Percentiles rank a stretch among this genome's conserved stretches.
Evolutionary conservation across 2,797 vertebrate genomes (phyloP).

Genomic region (Erethizon dorsatum): DNA sequence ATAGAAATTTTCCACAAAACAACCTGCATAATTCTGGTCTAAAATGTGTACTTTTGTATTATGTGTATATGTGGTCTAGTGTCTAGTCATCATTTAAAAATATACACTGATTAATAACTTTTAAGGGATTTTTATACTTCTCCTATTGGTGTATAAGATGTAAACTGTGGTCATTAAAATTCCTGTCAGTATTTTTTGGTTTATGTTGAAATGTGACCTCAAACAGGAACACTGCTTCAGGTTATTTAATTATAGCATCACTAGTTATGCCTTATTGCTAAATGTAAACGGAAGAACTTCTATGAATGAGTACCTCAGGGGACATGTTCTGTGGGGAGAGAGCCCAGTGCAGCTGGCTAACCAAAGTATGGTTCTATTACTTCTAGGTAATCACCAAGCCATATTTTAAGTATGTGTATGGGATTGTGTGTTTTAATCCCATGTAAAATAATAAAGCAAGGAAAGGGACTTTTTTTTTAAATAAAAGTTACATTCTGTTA

Average conservation of each 20-base stretch:
- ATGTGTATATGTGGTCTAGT: conserved; percentile 48
- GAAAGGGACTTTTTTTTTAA: neutral
- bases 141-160: conserved; percentile 26
- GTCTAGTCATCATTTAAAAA: conserved; percentile 78
- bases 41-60: conserved; percentile 48
- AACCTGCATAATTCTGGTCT: conserved; percentile 48
- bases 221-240: conserved; percentile 48
- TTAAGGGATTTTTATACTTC: conserved; percentile 78
- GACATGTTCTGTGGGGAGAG: neutral
- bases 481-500: conserved; percentile 29
- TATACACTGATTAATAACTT: conserved; percentile 51
- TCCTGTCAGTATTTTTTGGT: conserved; percentile 16
- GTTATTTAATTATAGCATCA: conserved; percentile 31
- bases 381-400: neutral
- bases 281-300: conserved; percentile 55
- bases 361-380: neutral
- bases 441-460: conserved; percentile 39
- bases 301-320: neutral
- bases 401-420: conserved; percentile 20
- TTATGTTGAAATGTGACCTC: conserved; percentile 58
- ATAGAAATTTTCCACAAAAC: conserved; percentile 74
- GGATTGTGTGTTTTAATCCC: conserved; percentile 37
- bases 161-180: conserved; percentile 73
- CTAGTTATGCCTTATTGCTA: neutral
- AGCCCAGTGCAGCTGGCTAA: neutral